A percentile compares a stretch with the other conserved stretches of the same genome.
These are phyloP conservation scores for Polyommatus iphigenia DNA, from an alignment of 2,888 invertebrate species.

Conservation along the genomic window DNA sequence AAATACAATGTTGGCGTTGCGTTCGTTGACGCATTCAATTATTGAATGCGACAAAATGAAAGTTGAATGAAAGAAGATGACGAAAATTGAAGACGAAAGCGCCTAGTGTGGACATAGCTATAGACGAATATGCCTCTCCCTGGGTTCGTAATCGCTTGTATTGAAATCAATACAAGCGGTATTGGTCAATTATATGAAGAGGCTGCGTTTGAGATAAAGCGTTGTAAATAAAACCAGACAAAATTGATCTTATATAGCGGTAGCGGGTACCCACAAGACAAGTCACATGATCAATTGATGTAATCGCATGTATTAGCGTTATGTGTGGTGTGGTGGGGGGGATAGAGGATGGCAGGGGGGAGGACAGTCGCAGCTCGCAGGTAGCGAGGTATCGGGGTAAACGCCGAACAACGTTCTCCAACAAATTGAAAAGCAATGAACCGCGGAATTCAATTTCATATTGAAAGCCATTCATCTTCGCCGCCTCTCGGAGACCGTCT, in stretches of 20 bases:
- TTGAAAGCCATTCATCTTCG: conserved; percentile 82
- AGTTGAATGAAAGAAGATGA: too few species aligned
- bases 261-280: not conserved
- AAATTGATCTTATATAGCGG: not conserved
- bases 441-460: conserved; percentile 86
- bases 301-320: not conserved
- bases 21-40: too few species aligned
- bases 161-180: too few species aligned
- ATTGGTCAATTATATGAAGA: not conserved
- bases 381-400: conserved; percentile 63
- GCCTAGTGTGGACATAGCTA: too few species aligned
- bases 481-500: conserved; percentile 73
- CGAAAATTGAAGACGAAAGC: too few species aligned
- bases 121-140: too few species aligned
- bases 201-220: not conserved
- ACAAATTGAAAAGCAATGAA: conserved; percentile 84
- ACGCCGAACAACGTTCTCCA: conserved; percentile 71
- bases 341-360: not conserved
- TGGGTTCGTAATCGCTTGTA: too few species aligned
- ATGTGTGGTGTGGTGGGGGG: not conserved
- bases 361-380: not conserved
- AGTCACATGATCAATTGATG: not conserved
- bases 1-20: too few species aligned
- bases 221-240: not conserved
- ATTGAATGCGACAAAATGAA: too few species aligned